A percentile compares a stretch with the other conserved stretches of the same genome.
Conservation (phyloP, 2,797 vertebrate species). For the Austrolebias charrua region DNA sequence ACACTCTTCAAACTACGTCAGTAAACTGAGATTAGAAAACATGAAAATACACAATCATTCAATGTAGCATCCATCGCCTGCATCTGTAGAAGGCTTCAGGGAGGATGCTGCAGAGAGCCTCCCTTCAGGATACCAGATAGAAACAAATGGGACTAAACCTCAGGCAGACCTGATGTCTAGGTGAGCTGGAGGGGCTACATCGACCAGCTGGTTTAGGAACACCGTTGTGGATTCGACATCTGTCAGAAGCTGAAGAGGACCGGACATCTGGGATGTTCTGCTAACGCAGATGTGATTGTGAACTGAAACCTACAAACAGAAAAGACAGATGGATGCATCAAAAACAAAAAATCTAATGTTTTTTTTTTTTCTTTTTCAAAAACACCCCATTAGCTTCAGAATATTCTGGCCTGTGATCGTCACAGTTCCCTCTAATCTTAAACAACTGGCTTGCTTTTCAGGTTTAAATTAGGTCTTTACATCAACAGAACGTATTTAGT, state of each 20-base stretch:
- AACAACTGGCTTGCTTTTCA: no score
- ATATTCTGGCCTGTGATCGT: no score
- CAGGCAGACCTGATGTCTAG: conserved; percentile 8
- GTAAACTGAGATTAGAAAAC: background rate
- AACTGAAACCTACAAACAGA: conserved; percentile 17
- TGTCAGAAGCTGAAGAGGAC: conserved; percentile 31
- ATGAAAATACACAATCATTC: background rate
- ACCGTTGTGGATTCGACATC: conserved; percentile 35
- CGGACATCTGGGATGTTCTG: conserved; percentile 18
- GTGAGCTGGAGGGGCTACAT: conserved; percentile 12
- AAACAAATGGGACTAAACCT: conserved; percentile 22
- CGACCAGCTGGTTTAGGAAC: conserved; percentile 24
- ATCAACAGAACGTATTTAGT: no score
- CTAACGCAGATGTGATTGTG: conserved; percentile 30
- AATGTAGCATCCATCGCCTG: background rate
- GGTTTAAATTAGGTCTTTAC: no score
- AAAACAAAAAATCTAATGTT: background rate
- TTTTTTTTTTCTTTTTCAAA: background rate
- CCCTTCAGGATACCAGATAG: background rate
- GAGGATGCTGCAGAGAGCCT: conserved; percentile 2
- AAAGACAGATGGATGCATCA: conserved; percentile 20
- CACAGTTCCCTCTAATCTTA: no score
- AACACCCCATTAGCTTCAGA: no score
- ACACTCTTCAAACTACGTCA: background rate
- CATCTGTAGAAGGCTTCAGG: conserved; percentile 3